These are phyloP conservation scores for Panthera leo DNA, from an alignment of 2,113 vertebrate genomes.

Conservation along the genomic window DNA sequence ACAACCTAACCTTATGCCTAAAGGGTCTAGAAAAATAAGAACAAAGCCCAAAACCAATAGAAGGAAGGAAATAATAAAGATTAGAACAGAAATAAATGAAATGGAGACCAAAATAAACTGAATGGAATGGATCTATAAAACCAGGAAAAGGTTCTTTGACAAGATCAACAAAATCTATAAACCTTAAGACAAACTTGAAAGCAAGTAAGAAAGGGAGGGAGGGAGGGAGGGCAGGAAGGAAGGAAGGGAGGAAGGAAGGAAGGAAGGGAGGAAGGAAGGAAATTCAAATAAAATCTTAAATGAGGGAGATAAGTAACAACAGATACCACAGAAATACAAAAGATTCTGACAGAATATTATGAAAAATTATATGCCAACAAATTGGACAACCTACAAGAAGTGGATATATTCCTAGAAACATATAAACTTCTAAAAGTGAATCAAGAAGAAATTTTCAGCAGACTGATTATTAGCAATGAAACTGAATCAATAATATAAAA, in stretches of 20 bases:
- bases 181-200: background rate
- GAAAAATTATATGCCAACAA: background rate
- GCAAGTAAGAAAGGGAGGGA: background rate
- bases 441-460: background rate
- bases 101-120: background rate
- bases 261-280: background rate
- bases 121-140: background rate
- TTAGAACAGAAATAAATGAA: background rate
- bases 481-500: background rate
- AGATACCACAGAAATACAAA: background rate
- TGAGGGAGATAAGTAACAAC: background rate
- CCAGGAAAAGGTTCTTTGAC: background rate
- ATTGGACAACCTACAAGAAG: background rate
- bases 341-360: background rate
- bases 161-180: background rate
- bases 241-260: too few species aligned
- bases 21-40: background rate
- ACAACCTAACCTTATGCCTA: background rate
- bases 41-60: background rate
- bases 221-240: too few species aligned
- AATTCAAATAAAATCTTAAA: background rate
- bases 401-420: background rate
- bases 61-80: background rate
- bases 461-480: background rate
- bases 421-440: background rate